phyloP scores from a whole-genome alignment of 1,140 invertebrate species.

The Bilobella aurantiaca region DNA sequence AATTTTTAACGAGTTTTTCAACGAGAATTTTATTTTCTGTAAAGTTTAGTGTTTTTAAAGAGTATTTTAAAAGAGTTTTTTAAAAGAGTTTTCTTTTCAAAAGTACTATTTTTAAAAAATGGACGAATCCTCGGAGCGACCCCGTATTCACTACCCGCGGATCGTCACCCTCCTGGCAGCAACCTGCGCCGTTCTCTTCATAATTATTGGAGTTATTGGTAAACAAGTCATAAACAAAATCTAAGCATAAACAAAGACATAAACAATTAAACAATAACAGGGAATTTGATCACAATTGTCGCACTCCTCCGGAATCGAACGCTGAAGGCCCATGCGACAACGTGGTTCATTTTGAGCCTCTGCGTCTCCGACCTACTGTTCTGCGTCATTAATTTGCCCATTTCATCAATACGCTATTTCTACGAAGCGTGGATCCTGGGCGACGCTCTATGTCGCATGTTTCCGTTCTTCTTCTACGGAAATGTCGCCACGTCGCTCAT shows the following conservation, averaged over 20 bases:
- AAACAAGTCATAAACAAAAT: no score
- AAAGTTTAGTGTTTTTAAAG: no score
- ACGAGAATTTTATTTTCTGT: no score
- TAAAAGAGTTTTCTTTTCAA: no score
- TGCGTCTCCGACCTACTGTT: constrained; percentile 76
- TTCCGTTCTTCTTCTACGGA: constrained; percentile 79
- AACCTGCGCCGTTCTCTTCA: constrained; percentile 63
- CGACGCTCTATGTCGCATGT: constrained; percentile 63
- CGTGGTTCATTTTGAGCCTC: constrained; percentile 73
- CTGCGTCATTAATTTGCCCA: constrained; percentile 68
- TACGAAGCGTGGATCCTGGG: constrained; percentile 72
- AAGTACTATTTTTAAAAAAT: no score
- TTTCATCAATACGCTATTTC: constrained; percentile 54
- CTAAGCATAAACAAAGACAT: no score
- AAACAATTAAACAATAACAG: no score
- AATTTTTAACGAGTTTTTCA: no score
- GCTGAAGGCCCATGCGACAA: constrained; percentile 68
- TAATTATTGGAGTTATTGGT: constrained; percentile 65
- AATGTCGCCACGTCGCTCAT: constrained; percentile 76
- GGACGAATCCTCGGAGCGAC: neutral
- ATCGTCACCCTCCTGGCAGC: constrained; percentile 62
- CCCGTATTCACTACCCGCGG: constrained; percentile 47
- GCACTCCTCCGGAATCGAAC: constrained; percentile 63
- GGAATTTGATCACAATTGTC: constrained; percentile 67
- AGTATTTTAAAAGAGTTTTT: no score